Evolutionary conservation across 2,888 invertebrate genomes (phyloP).

Genomic region (Prosapia bicincta): DNA sequence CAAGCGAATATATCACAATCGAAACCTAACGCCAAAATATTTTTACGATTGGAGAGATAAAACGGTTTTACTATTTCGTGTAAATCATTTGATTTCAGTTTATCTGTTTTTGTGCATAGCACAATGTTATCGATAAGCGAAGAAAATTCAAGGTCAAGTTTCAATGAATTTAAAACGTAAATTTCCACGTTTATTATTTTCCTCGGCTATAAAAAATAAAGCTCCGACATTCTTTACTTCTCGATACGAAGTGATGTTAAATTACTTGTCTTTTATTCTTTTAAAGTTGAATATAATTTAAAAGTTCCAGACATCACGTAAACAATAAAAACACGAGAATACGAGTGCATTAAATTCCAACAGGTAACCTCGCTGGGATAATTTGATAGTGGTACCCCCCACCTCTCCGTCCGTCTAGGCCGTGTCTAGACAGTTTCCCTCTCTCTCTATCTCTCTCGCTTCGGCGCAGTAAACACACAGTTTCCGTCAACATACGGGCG

Average conservation of each 20-base stretch:
- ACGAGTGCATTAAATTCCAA: background rate
- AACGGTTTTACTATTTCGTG: no score
- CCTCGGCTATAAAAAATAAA: background rate
- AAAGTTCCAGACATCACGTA: background rate
- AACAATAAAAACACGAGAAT: background rate
- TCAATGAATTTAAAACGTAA: no score
- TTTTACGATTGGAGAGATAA: no score
- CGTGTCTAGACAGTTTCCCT: background rate
- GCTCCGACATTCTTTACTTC: background rate
- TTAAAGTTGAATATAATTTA: background rate
- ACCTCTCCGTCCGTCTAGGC: background rate
- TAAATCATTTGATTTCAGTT: no score
- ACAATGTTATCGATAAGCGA: no score
- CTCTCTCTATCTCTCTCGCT: background rate
- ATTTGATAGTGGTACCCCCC: background rate
- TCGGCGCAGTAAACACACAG: background rate
- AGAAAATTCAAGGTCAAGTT: no score
- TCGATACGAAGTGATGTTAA: background rate
- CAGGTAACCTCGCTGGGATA: background rate
- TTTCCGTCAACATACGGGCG: constrained; percentile 2
- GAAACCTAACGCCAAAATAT: no score
- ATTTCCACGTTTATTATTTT: background rate
- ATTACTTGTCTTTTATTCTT: background rate
- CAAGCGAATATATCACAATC: no score
- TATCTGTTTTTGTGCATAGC: no score